Evolutionary conservation across 2,113 vertebrate species (phyloP).

Genomic region (Ptyas mucosa): DNA sequence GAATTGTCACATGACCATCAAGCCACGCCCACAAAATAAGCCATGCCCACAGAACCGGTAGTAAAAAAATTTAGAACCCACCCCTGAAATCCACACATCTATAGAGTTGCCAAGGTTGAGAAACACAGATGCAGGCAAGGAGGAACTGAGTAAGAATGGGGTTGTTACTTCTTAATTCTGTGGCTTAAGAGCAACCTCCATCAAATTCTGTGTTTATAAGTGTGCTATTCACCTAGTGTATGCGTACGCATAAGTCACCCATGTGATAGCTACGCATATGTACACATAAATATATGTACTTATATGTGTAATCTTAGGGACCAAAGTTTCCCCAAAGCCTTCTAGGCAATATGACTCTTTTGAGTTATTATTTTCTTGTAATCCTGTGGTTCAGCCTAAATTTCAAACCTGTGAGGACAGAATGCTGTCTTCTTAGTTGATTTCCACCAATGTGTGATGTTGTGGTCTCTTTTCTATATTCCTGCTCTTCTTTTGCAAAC

Average conservation of each 20-base stretch:
- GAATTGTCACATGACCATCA: too few species aligned
- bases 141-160: neutral
- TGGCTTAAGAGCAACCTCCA: neutral
- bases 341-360: neutral
- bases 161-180: neutral
- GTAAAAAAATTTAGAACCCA: too few species aligned
- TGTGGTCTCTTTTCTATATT: neutral
- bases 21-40: too few species aligned
- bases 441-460: neutral
- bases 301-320: neutral
- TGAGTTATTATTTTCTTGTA: neutral
- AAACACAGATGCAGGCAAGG: neutral
- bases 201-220: neutral
- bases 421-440: neutral
- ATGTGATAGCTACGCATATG: neutral
- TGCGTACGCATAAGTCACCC: neutral
- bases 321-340: neutral
- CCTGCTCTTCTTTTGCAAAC: neutral
- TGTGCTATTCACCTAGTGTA: neutral
- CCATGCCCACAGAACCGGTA: too few species aligned
- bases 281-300: too few species aligned
- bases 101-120: neutral
- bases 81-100: too few species aligned
- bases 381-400: neutral
- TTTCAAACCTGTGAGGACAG: neutral